Percentiles rank a stretch among this genome's conserved stretches.
Evolutionary conservation across 2,797 vertebrate genomes (phyloP).

Genomic region (Coilia nasus): DNA sequence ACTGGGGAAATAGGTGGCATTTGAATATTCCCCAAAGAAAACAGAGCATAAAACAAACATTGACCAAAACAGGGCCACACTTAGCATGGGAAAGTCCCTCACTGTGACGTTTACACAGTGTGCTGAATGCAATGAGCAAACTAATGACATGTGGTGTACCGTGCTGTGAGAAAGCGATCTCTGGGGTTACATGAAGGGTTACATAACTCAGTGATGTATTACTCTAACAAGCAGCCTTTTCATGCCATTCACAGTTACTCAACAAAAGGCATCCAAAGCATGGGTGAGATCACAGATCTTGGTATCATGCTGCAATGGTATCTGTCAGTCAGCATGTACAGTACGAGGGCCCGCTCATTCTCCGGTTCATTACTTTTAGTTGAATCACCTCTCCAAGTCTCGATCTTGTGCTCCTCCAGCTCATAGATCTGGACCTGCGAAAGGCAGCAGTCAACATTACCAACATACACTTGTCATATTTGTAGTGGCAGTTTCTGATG

Average conservation of each 20-base stretch:
- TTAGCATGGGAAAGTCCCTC: background rate
- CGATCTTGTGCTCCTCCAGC: conserved; percentile 94
- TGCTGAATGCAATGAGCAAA: background rate
- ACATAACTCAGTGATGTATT: background rate
- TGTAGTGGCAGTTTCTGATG: background rate
- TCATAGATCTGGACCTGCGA: conserved; percentile 94
- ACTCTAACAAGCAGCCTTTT: background rate
- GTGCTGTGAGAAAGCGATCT: background rate
- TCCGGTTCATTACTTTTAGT: conserved; percentile 69
- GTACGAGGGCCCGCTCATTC: background rate
- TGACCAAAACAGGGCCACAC: background rate
- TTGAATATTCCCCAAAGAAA: background rate
- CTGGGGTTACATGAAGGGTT: background rate
- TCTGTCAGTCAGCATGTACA: background rate
- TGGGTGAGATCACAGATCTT: conserved; percentile 1
- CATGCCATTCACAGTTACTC: background rate
- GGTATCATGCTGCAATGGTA: background rate
- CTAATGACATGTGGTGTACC: background rate
- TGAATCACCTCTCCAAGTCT: conserved; percentile 96
- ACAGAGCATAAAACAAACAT: background rate
- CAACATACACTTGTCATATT: background rate
- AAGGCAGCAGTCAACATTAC: background rate
- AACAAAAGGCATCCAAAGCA: background rate
- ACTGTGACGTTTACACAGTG: background rate
- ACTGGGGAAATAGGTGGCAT: background rate